Conservation (phyloP, 92 coral and sea anemone genomes). For the Actinostola sp. region DNA sequence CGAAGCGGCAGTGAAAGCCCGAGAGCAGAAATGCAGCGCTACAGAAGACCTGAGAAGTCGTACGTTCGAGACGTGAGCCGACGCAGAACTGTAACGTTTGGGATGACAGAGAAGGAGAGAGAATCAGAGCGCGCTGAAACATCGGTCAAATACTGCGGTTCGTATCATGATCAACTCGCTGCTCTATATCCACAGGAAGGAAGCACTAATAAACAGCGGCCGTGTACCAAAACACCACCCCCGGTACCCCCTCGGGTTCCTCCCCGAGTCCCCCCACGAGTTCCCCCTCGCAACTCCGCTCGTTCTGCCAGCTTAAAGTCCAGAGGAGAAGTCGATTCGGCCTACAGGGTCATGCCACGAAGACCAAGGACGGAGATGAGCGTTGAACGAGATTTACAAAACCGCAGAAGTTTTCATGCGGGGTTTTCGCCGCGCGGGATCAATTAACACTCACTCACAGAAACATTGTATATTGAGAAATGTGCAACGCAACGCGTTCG, state of each 20-base stretch:
- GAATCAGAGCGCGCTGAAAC: slow-evolving; percentile 2
- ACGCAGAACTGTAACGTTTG: slow-evolving; percentile 89
- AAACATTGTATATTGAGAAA: too few species aligned
- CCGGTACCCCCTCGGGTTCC: slow-evolving; percentile 33
- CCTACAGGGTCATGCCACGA: slow-evolving; percentile 6
- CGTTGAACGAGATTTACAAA: background rate
- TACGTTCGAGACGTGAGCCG: slow-evolving; percentile 51
- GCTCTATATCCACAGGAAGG: slow-evolving; percentile 5
- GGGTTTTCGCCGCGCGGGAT: slow-evolving; percentile 20
- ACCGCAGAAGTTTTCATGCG: slow-evolving; percentile 28
- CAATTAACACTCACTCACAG: background rate
- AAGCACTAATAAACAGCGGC: background rate
- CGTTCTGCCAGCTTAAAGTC: slow-evolving; percentile 24
- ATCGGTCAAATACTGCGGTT: slow-evolving; percentile 15
- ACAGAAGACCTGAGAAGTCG: slow-evolving; percentile 50
- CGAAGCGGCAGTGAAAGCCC: background rate
- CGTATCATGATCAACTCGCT: background rate
- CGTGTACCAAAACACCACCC: slow-evolving; percentile 7
- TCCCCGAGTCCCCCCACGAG: background rate
- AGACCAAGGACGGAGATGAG: slow-evolving; percentile 20
- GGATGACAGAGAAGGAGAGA: slow-evolving; percentile 55
- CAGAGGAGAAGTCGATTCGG: background rate
- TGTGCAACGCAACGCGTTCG: too few species aligned
- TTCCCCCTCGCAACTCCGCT: slow-evolving; percentile 8
- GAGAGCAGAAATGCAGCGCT: slow-evolving; percentile 27